Percentiles rank a stretch among this genome's conserved stretches.
Conservation (phyloP, 2,113 vertebrate genomes). For the Seriola quinqueradiata region DNA sequence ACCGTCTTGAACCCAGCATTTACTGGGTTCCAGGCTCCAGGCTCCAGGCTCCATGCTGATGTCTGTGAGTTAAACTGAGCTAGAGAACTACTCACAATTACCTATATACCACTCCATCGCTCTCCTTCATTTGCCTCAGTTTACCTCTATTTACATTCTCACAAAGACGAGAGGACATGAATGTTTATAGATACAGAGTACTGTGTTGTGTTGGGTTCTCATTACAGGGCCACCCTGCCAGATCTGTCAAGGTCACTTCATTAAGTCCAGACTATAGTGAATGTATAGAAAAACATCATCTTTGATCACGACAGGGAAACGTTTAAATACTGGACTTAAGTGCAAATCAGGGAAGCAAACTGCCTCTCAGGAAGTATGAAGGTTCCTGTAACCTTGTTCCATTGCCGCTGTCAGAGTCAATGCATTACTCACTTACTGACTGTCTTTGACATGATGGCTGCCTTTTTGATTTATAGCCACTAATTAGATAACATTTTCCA, state of each 20-base stretch:
- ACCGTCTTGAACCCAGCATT: not conserved
- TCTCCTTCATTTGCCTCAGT: no score
- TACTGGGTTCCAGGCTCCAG: not conserved
- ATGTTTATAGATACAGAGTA: not conserved
- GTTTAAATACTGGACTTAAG: constrained; percentile 6
- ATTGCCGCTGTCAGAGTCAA: constrained; percentile 25
- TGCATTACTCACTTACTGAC: constrained; percentile 10
- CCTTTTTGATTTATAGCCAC: constrained; percentile 37
- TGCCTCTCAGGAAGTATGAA: not conserved
- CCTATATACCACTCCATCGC: no score
- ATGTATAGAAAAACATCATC: not conserved
- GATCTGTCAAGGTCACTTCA: not conserved
- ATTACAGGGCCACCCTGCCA: not conserved
- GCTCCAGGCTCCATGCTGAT: no score
- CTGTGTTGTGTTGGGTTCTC: not conserved
- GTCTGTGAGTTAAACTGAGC: not conserved
- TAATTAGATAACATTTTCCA: constrained; percentile 39
- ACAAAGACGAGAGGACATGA: not conserved
- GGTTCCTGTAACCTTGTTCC: constrained; percentile 42
- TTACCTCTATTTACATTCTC: not conserved
- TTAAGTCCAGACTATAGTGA: not conserved
- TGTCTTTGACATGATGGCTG: constrained; percentile 30
- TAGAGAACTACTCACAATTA: no score
- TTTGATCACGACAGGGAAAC: not conserved
- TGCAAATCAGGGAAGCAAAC: not conserved